A percentile compares a stretch with the other conserved stretches of the same genome.
Evolutionary conservation across 2,888 invertebrate genomes (phyloP).

Genomic region (Eucera pruinosa): DNA sequence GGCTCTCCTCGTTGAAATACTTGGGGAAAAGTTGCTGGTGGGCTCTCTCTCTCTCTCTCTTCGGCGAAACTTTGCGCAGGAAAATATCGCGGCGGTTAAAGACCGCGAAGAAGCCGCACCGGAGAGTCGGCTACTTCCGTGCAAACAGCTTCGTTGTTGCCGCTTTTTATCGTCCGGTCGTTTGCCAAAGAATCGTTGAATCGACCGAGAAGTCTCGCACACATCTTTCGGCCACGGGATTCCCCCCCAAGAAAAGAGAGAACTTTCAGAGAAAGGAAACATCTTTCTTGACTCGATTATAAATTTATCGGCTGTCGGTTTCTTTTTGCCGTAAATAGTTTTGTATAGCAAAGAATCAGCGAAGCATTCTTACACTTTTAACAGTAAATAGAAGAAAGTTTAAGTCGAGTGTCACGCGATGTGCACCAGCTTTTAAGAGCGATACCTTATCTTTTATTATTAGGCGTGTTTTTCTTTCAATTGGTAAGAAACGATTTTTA

Average conservation of each 20-base stretch:
- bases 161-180: conserved; percentile 27
- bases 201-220: neutral
- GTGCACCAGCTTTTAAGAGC: too few relatives aligned
- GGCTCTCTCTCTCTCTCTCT: too few relatives aligned
- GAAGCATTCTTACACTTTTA: too few relatives aligned
- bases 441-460: too few relatives aligned
- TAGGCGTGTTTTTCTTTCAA: too few relatives aligned
- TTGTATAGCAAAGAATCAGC: too few relatives aligned
- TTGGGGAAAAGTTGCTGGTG: conserved; percentile 52
- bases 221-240: neutral
- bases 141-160: conserved; percentile 20
- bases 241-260: neutral
- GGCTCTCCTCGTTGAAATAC: conserved; percentile 52
- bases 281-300: neutral
- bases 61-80: conserved; percentile 51
- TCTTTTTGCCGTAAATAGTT: too few relatives aligned
- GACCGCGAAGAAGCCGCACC: conserved; percentile 52
- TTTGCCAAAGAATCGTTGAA: conserved; percentile 12
- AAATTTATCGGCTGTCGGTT: neutral
- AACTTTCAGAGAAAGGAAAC: neutral
- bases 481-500: too few relatives aligned
- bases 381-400: too few relatives aligned
- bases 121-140: neutral
- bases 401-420: too few relatives aligned
- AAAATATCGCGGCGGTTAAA: conserved; percentile 62